Evolutionary conservation across 1,140 invertebrate species (phyloP).

Genomic region (Cyclina sinensis): DNA sequence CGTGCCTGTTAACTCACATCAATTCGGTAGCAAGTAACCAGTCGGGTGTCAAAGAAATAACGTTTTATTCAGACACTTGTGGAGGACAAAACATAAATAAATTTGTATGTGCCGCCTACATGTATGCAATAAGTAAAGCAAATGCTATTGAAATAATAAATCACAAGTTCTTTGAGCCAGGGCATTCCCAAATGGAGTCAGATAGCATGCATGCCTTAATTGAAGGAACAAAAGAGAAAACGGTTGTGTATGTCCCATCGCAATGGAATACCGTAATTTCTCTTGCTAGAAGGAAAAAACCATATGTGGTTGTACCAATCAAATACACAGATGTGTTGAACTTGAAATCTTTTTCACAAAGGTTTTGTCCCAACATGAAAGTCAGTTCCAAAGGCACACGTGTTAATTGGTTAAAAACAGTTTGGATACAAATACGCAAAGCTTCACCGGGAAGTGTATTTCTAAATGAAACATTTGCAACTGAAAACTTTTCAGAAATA

Average conservation of each 20-base stretch:
- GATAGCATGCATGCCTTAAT: slow-evolving; percentile 61
- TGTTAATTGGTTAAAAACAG: slow-evolving; percentile 65
- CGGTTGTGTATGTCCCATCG: slow-evolving; percentile 42
- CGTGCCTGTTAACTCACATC: background rate
- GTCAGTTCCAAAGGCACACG: slow-evolving; percentile 7
- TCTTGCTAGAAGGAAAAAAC: slow-evolving; percentile 52
- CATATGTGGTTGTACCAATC: slow-evolving; percentile 52
- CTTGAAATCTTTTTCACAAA: slow-evolving; percentile 29
- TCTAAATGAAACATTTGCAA: slow-evolving; percentile 34
- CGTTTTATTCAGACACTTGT: slow-evolving; percentile 45
- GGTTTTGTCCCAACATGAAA: slow-evolving; percentile 2
- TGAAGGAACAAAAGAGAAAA: slow-evolving; percentile 38
- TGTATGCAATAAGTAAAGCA: too few relatives aligned
- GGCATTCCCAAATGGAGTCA: slow-evolving; percentile 49
- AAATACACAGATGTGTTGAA: slow-evolving; percentile 62
- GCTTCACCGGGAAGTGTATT: slow-evolving; percentile 16
- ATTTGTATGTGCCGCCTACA: too few relatives aligned
- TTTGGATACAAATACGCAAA: slow-evolving; percentile 56
- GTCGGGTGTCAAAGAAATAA: slow-evolving; percentile 8
- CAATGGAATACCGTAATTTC: slow-evolving; percentile 65
- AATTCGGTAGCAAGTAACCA: background rate
- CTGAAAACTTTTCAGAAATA: background rate
- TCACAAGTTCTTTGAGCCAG: slow-evolving; percentile 46
- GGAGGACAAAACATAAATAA: slow-evolving; percentile 59
- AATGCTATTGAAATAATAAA: too few relatives aligned